These are phyloP conservation scores for Sinelater perroti DNA, from an alignment of 2,888 invertebrate species.

Conservation along the genomic window DNA sequence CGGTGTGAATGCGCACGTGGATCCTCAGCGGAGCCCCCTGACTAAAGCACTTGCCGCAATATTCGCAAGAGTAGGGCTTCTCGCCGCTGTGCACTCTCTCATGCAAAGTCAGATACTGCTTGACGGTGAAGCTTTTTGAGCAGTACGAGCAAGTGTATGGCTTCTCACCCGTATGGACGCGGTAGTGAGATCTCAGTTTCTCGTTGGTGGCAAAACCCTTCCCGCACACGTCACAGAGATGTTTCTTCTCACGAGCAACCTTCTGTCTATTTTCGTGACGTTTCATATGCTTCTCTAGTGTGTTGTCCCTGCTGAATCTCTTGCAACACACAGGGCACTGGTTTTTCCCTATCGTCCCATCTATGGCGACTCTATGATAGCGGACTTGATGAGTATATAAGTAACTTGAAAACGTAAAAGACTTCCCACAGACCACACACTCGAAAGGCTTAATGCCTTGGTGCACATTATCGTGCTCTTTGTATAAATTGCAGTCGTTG, in stretches of 20 bases:
- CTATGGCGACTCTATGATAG: conserved; percentile 55
- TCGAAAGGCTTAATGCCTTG: conserved; percentile 63
- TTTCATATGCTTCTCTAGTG: conserved; percentile 60
- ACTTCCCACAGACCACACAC: conserved; percentile 64
- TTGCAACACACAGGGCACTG: conserved; percentile 53
- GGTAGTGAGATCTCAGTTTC: conserved; percentile 51
- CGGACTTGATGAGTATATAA: conserved; percentile 52
- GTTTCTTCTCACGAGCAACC: conserved; percentile 49
- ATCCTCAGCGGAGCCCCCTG: conserved; percentile 69
- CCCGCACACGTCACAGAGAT: conserved; percentile 55
- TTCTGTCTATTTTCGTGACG: conserved; percentile 38
- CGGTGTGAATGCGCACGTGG: conserved; percentile 70
- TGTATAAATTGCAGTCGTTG: conserved; percentile 63
- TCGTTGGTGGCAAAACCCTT: conserved; percentile 54
- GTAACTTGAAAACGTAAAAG: conserved; percentile 61
- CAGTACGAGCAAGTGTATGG: conserved; percentile 49
- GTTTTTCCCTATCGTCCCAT: conserved; percentile 59
- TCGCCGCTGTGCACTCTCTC: conserved; percentile 70
- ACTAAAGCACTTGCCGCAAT: conserved; percentile 70
- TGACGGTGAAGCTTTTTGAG: conserved; percentile 54
- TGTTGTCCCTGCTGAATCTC: conserved; percentile 49
- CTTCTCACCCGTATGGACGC: conserved; percentile 50
- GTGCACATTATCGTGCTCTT: conserved; percentile 67
- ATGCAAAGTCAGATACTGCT: conserved; percentile 65
- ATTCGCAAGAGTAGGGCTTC: conserved; percentile 69